Percentiles rank a stretch among this genome's conserved stretches.
Conservation (phyloP, 2,797 vertebrate species). For the Tamandua tetradactyla region DNA sequence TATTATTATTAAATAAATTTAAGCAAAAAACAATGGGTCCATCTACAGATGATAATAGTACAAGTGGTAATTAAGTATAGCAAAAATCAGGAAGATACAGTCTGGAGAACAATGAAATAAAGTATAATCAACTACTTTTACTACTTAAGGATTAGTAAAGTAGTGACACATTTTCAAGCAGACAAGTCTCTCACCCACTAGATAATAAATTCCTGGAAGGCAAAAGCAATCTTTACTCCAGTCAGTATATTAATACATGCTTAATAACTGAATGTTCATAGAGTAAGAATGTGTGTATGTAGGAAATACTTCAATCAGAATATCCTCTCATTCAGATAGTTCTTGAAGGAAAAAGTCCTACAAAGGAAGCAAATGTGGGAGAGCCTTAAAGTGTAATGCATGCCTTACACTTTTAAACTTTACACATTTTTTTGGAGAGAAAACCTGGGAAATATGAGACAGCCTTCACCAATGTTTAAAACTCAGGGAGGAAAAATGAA, state of each 20-base stretch:
- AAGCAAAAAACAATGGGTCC: background rate
- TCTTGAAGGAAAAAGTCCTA: background rate
- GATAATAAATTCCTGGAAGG: background rate
- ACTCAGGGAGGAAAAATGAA: background rate
- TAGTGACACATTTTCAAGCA: constrained; percentile 17
- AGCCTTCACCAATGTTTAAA: background rate
- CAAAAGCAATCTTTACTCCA: background rate
- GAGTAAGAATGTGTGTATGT: background rate
- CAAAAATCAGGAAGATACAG: background rate
- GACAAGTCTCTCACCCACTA: background rate
- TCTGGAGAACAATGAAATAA: background rate
- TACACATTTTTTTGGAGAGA: background rate
- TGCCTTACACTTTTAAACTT: background rate
- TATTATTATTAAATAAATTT: background rate
- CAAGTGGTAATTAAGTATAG: background rate
- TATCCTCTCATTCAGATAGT: background rate
- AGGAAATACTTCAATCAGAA: background rate
- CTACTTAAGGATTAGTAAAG: background rate
- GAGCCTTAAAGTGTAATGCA: constrained; percentile 39
- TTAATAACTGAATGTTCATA: background rate
- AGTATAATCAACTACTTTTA: background rate
- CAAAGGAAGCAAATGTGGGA: background rate
- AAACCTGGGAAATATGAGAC: background rate
- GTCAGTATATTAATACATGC: background rate
- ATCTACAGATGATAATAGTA: constrained; percentile 26